These are phyloP conservation scores for Protophormia terraenovae DNA, from an alignment of 2,888 invertebrate genomes.

Conservation along the genomic window DNA sequence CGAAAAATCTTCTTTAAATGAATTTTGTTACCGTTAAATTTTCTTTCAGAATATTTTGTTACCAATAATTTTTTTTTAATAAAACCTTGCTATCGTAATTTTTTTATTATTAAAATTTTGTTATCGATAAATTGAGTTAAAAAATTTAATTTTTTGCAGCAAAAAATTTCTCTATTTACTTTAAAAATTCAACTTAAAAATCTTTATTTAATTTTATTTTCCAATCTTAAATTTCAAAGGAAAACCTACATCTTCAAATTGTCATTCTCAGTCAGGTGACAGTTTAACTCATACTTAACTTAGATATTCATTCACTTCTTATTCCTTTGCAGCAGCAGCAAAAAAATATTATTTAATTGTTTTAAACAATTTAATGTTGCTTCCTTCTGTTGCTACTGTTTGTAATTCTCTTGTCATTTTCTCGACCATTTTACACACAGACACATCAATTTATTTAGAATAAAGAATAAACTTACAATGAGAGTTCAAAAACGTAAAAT, in stretches of 20 bases:
- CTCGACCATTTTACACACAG: background rate
- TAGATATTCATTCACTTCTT: too few relatives aligned
- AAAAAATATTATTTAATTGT: constrained; percentile 30
- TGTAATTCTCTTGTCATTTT: background rate
- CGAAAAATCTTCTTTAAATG: too few relatives aligned
- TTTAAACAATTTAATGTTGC: constrained; percentile 12
- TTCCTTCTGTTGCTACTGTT: background rate
- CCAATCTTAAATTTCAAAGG: background rate
- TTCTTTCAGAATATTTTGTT: too few relatives aligned
- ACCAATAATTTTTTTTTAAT: too few relatives aligned
- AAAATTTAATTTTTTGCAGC: too few relatives aligned
- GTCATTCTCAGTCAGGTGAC: background rate
- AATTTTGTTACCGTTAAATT: too few relatives aligned
- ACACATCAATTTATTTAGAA: background rate
- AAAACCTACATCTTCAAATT: background rate
- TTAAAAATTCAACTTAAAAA: too few relatives aligned
- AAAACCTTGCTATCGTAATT: too few relatives aligned
- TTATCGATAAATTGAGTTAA: too few relatives aligned
- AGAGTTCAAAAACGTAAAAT: constrained; percentile 25
- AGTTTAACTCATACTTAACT: background rate
- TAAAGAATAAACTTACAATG: background rate
- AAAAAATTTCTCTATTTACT: too few relatives aligned
- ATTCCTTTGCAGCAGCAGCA: too few relatives aligned
- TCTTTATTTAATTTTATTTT: background rate
- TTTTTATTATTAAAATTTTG: too few relatives aligned